These are phyloP conservation scores for Pollicipes pollicipes DNA, from an alignment of 1,140 invertebrate genomes.

Conservation along the genomic window DNA sequence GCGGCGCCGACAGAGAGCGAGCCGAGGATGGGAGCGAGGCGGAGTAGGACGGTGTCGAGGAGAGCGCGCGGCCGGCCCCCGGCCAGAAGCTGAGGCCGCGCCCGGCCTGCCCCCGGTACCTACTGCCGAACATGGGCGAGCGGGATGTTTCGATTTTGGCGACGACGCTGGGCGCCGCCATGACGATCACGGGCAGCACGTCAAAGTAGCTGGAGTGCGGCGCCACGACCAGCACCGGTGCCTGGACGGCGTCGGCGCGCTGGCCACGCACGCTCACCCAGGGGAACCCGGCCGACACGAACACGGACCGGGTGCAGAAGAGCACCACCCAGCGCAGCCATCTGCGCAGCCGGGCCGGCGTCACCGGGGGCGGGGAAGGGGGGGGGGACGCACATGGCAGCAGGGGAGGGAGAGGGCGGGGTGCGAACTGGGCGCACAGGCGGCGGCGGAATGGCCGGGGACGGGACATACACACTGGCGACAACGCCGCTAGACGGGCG, in stretches of 20 bases:
- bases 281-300: constrained; percentile 61
- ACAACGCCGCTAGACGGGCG: too few species aligned
- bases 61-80: too few species aligned
- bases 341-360: constrained; percentile 22
- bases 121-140: constrained; percentile 77
- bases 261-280: constrained; percentile 47
- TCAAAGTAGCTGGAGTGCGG: constrained; percentile 85
- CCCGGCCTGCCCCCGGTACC: constrained; percentile 27
- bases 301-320: constrained; percentile 49
- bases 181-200: constrained; percentile 56
- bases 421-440: too few species aligned
- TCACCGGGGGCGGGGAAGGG: too few species aligned
- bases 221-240: constrained; percentile 67
- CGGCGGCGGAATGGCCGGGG: too few species aligned
- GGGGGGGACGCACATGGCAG: too few species aligned
- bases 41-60: too few species aligned
- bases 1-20: too few species aligned
- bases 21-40: too few species aligned
- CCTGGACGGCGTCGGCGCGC: constrained; percentile 43
- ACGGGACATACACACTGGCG: too few species aligned
- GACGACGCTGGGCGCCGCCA: constrained; percentile 68
- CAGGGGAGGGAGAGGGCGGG: too few species aligned
- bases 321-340: constrained; percentile 39
- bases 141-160: constrained; percentile 59
- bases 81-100: too few species aligned